A percentile compares a stretch with the other conserved stretches of the same genome.
phyloP scores from a whole-genome alignment of 2,113 vertebrate genomes.

The Perca fluviatilis region DNA sequence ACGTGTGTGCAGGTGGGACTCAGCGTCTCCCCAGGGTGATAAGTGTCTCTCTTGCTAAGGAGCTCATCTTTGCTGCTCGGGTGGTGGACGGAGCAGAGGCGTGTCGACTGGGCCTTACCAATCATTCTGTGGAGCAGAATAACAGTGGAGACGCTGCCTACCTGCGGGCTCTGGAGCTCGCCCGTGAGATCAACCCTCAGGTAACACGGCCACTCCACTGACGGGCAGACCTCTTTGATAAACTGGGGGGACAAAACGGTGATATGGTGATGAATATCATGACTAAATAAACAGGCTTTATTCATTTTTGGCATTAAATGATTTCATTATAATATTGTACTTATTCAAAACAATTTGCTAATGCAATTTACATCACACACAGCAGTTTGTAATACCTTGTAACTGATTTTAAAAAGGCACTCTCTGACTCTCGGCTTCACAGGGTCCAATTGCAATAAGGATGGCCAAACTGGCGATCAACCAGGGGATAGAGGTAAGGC shows the following conservation, averaged over 20 bases:
- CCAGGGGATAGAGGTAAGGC: constrained; percentile 96
- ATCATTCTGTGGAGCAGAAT: constrained; percentile 94
- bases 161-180: constrained; percentile 90
- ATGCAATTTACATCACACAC: neutral
- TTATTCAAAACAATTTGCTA: neutral
- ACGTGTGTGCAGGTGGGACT: constrained; percentile 88
- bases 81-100: constrained; percentile 92
- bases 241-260: neutral
- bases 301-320: neutral
- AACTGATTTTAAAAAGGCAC: neutral
- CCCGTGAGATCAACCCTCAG: constrained; percentile 95
- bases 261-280: neutral
- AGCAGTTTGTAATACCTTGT: neutral
- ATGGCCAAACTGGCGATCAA: constrained; percentile 98
- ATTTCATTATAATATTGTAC: neutral
- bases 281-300: neutral
- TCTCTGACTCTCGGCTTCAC: constrained; percentile 42
- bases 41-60: constrained; percentile 92
- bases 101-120: constrained; percentile 89
- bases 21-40: constrained; percentile 93
- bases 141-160: constrained; percentile 94
- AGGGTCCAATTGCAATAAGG: constrained; percentile 97
- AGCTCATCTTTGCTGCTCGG: constrained; percentile 95
- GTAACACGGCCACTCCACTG: constrained; percentile 69
- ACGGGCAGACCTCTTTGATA: neutral